Evolutionary conservation across 2,113 vertebrate genomes (phyloP).

Genomic region (Rhabdomys dilectus): DNA sequence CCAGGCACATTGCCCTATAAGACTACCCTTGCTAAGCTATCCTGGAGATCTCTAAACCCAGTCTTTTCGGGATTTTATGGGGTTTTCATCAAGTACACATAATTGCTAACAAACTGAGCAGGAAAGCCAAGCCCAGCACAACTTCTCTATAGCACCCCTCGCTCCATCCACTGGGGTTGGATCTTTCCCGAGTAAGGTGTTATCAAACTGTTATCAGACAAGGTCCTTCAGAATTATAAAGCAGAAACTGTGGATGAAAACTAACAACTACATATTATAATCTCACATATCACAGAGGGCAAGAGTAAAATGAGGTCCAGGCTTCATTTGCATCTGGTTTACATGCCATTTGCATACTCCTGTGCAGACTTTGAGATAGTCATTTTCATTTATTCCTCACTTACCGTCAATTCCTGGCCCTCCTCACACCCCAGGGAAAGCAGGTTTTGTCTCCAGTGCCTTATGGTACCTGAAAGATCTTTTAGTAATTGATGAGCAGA

Average conservation of each 20-base stretch:
- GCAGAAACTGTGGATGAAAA: neutral
- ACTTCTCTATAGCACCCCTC: neutral
- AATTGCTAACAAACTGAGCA: neutral
- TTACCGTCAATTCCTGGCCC: neutral
- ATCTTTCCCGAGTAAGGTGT: neutral
- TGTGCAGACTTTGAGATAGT: neutral
- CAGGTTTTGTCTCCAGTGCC: neutral
- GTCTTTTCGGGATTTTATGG: neutral
- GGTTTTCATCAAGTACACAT: neutral
- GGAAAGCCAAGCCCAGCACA: neutral
- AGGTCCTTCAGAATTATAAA: neutral
- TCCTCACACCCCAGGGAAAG: neutral
- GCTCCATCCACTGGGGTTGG: neutral
- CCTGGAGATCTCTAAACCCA: neutral
- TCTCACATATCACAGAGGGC: neutral
- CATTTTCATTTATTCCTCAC: neutral
- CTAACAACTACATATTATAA: neutral
- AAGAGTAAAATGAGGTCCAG: neutral
- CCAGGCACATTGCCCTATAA: neutral
- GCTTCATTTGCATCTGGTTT: neutral
- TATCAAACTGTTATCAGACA: neutral
- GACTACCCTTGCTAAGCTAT: neutral
- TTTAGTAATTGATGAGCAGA: neutral
- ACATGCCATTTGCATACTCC: neutral
- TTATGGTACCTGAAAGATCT: slow-evolving; percentile 27